phyloP scores from a whole-genome alignment of 2,888 invertebrate species.

The Thymelicus acteon region DNA sequence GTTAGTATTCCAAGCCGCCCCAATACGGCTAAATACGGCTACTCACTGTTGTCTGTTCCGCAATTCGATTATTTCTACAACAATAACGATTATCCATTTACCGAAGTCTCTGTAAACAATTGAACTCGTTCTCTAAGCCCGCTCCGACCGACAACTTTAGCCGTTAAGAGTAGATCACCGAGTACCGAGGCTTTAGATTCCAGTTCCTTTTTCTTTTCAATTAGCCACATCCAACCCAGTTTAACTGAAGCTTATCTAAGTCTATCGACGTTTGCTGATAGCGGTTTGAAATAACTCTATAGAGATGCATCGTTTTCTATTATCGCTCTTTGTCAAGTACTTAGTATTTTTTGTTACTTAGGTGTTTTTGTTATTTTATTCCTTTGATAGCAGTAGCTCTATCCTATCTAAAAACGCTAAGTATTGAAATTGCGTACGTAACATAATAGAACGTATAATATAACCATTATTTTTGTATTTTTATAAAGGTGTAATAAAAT shows the following conservation, averaged over 20 bases:
- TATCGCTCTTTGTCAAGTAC: not conserved
- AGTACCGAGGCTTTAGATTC: constrained; percentile 2
- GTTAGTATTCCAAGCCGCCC: too few species aligned
- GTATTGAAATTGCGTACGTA: too few species aligned
- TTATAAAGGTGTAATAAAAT: too few species aligned
- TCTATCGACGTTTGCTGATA: not conserved
- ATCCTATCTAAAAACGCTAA: too few species aligned
- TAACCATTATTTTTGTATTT: too few species aligned
- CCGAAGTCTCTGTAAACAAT: not conserved
- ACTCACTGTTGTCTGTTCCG: too few species aligned
- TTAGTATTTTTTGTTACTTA: not conserved
- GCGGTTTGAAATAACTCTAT: not conserved
- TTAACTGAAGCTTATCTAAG: constrained; percentile 8
- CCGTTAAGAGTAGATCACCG: constrained; percentile 7
- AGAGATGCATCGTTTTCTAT: too few species aligned
- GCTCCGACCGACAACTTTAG: not conserved
- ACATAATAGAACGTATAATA: too few species aligned
- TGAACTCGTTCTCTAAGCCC: not conserved
- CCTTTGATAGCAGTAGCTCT: too few species aligned
- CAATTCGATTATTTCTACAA: too few species aligned
- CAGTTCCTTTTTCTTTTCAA: constrained; percentile 20
- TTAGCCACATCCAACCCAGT: constrained; percentile 12
- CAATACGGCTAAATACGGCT: too few species aligned
- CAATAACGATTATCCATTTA: too few species aligned
- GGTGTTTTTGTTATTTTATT: not conserved